Evolutionary conservation across 2,113 vertebrate species (phyloP), one percentile per base, ranked within the genome.

Genomic region (Apaloderma vittatum): DNA sequence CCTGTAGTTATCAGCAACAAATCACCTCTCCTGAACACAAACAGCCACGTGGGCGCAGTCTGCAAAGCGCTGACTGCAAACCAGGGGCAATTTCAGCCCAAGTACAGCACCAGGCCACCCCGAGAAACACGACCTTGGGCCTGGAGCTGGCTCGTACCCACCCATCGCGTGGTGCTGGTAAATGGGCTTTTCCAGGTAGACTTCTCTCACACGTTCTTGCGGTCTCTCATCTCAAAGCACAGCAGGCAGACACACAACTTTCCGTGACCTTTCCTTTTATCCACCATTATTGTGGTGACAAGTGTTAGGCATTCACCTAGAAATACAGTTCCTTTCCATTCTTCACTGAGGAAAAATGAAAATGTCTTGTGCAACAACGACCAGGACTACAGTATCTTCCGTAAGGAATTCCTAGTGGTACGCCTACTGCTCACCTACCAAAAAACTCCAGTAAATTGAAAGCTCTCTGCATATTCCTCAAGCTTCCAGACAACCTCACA

Each of bases 361-460:
- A 57, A 74, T 0, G 18, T 24, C 68, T 81, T 58, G 73, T 3
- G 3, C 54, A 91, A 70, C 21, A 52, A 4, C 0, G 75, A 80
- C 34, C 22, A 6, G 19, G 9, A 71, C 40, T n/a, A 54, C 7
- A 32, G 21, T 12, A 10, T 23, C 65, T 62, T 57, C 65, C 30
- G 11, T 8, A 34, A 57, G 43, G 79, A 68, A 87, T 71, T 81
- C 43, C 61, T 54, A 49, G n/a, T 20, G 30, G 32, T 6, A 36
- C 49, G 9, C 9, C 32, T 49, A 32, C 32, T 51, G 24, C 65
- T 88, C 48, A 68, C 18, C 46, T 43, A 89, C 1, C 4, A 2
- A 78, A 84, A 96, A 7, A 6, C 1, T 5, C 2, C 12, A 52
- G 9, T 1, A 43, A 15, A 55, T 0, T 4, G 6, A 67, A 84